Evolutionary conservation across 2,888 invertebrate genomes (phyloP).

Genomic region (Pristionchus exspectatus): DNA sequence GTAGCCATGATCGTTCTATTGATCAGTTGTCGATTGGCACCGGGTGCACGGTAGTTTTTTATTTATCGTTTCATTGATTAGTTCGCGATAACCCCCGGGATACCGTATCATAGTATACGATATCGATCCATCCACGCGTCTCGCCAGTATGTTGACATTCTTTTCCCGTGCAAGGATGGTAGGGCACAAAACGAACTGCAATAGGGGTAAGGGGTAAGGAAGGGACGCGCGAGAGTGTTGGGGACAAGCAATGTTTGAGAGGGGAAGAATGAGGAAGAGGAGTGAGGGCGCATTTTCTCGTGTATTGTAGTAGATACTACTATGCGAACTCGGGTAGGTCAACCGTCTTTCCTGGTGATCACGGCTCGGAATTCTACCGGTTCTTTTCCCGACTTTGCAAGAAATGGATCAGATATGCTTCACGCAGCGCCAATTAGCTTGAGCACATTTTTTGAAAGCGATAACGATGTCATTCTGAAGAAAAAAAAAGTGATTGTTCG

Average conservation of each 20-base stretch:
- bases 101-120: not conserved
- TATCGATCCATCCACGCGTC: not conserved
- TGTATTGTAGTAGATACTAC: not conserved
- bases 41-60: not conserved
- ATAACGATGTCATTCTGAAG: too few relatives aligned
- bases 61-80: too few relatives aligned
- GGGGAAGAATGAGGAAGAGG: not conserved
- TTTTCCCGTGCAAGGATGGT: constrained; percentile 24
- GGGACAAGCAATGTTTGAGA: constrained; percentile 38
- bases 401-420: too few relatives aligned
- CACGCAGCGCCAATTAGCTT: too few relatives aligned
- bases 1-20: too few relatives aligned
- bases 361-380: too few relatives aligned
- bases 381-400: too few relatives aligned
- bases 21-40: not conserved
- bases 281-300: not conserved
- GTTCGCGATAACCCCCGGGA: not conserved
- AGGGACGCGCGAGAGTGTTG: not conserved
- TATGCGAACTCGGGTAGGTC: not conserved
- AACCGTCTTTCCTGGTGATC: not conserved
- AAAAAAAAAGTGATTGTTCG: too few relatives aligned
- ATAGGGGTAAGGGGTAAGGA: not conserved
- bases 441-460: too few relatives aligned
- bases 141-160: not conserved
- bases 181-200: constrained; percentile 13